phyloP scores from a whole-genome alignment of 2,113 vertebrate species.

The Phalacrocorax aristotelis region DNA sequence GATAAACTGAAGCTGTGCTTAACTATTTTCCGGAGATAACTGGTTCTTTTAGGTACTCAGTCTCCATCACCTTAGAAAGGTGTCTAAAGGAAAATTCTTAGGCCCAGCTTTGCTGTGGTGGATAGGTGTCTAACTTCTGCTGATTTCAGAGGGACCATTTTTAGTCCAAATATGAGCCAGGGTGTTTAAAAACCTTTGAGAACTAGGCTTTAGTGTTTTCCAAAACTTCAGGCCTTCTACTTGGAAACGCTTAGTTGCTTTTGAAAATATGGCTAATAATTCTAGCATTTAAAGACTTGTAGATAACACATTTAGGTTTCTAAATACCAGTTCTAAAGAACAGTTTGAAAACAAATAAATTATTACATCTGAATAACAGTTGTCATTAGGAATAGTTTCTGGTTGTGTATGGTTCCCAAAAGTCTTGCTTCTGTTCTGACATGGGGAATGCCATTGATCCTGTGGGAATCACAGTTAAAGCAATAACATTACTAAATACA shows the following conservation, averaged over 20 bases:
- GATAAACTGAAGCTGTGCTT: background rate
- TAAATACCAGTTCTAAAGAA: background rate
- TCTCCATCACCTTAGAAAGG: background rate
- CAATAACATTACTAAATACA: background rate
- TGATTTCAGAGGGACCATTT: background rate
- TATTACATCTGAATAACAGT: background rate
- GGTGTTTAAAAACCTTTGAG: background rate
- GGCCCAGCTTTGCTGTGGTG: background rate
- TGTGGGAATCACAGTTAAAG: background rate
- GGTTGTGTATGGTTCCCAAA: background rate
- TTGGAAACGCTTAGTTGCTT: background rate
- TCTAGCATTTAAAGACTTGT: background rate
- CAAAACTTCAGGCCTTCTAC: background rate
- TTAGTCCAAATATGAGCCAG: accelerated
- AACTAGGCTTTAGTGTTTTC: background rate
- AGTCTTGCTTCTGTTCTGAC: background rate
- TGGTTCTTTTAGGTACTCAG: background rate
- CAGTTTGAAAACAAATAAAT: background rate
- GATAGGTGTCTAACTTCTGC: background rate
- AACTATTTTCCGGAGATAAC: background rate
- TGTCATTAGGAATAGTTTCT: background rate
- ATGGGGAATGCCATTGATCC: background rate
- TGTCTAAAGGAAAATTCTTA: background rate
- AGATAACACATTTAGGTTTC: background rate
- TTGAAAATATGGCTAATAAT: background rate